Conservation (phyloP, 2,888 invertebrate genomes). For the Eristalinus aeneus region DNA sequence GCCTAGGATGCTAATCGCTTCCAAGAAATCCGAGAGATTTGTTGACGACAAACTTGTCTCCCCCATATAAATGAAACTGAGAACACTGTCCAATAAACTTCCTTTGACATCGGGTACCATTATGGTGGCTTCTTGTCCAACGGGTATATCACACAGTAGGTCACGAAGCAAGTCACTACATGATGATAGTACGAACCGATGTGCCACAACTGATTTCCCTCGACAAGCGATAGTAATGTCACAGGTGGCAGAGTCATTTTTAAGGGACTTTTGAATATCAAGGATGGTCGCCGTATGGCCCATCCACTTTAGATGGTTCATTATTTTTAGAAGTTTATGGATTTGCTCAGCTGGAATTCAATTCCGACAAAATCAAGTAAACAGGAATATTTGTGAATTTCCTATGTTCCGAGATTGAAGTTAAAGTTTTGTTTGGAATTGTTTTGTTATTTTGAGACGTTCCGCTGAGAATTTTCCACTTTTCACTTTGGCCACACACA, state of each 20-base stretch:
- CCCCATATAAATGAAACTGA: slow-evolving; percentile 79
- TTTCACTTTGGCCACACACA: slow-evolving; percentile 67
- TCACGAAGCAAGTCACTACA: slow-evolving; percentile 79
- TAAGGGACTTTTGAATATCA: slow-evolving; percentile 78
- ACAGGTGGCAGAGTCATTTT: slow-evolving; percentile 76
- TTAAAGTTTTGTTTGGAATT: slow-evolving; percentile 35
- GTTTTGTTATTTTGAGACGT: slow-evolving; percentile 67
- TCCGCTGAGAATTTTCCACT: slow-evolving; percentile 50
- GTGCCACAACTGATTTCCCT: slow-evolving; percentile 77
- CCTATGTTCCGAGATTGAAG: slow-evolving; percentile 48
- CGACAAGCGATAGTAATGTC: slow-evolving; percentile 78
- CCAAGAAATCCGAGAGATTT: slow-evolving; percentile 78
- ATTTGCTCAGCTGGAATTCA: slow-evolving; percentile 17
- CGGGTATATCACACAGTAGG: slow-evolving; percentile 76
- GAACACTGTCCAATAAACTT: slow-evolving; percentile 76
- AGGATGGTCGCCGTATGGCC: slow-evolving; percentile 79
- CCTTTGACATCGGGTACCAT: slow-evolving; percentile 79
- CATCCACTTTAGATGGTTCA: slow-evolving; percentile 80
- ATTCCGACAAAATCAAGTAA: slow-evolving; percentile 40
- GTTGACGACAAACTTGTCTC: slow-evolving; percentile 78
- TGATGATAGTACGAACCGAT: slow-evolving; percentile 78
- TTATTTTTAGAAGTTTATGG: slow-evolving; percentile 44
- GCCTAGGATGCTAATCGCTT: slow-evolving; percentile 78
- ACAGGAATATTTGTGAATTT: slow-evolving; percentile 49
- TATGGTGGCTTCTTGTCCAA: slow-evolving; percentile 77